phyloP scores from a whole-genome alignment of 1,140 invertebrate genomes.

The Potamilus streckersoni region DNA sequence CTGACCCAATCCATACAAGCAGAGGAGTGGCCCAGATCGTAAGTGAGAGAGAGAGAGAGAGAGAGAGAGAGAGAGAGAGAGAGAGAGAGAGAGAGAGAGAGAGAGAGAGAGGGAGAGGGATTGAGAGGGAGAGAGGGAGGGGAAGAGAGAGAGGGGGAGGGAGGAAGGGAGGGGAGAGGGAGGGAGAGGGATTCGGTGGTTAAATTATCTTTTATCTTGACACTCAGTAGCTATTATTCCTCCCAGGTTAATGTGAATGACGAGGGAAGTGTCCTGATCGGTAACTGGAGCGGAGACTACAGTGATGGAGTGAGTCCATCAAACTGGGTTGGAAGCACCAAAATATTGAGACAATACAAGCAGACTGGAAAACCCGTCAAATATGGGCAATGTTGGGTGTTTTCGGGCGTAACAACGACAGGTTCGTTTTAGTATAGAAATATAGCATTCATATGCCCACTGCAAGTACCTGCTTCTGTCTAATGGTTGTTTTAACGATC shows the following conservation, averaged over 20 bases:
- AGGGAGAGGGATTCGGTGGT: too few species aligned
- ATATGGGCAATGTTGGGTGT: slow-evolving; percentile 96
- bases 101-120: too few species aligned
- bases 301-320: slow-evolving; percentile 71
- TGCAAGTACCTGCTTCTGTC: too few species aligned
- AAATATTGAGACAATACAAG: slow-evolving; percentile 87
- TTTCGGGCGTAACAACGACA: slow-evolving; percentile 87
- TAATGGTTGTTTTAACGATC: too few species aligned
- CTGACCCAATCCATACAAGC: slow-evolving; percentile 12
- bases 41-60: slow-evolving; percentile 4
- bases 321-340: slow-evolving; percentile 86
- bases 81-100: too few species aligned
- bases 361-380: slow-evolving; percentile 85
- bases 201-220: too few species aligned
- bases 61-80: not conserved
- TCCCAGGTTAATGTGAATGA: slow-evolving; percentile 59
- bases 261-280: slow-evolving; percentile 77
- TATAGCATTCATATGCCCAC: slow-evolving; percentile 1
- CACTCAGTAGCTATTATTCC: too few species aligned
- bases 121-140: not conserved
- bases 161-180: too few species aligned
- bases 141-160: too few species aligned
- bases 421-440: slow-evolving; percentile 65
- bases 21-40: slow-evolving; percentile 25
- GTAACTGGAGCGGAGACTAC: slow-evolving; percentile 80